Conservation (phyloP, 2,113 vertebrate genomes). For the Pundamilia nyererei region DNA sequence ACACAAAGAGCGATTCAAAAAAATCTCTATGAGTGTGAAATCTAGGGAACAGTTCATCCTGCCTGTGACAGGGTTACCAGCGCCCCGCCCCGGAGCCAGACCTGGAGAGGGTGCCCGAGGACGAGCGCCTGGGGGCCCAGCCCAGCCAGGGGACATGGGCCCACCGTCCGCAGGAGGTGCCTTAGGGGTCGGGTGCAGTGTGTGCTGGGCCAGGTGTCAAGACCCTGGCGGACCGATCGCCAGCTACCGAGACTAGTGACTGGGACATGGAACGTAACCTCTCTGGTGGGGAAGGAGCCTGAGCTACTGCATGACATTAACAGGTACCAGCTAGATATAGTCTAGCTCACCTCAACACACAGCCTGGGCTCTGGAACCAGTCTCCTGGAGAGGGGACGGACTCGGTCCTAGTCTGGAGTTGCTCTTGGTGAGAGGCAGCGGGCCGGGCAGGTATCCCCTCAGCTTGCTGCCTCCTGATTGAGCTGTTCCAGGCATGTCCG, state of each 20-base stretch:
- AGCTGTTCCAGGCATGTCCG: not conserved
- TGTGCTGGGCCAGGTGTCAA: not conserved
- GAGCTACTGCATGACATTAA: not conserved
- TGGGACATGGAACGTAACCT: not conserved
- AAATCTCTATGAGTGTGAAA: not conserved
- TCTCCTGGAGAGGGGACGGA: not conserved
- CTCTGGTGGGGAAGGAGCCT: not conserved
- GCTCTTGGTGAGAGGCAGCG: not conserved
- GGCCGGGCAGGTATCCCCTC: not conserved
- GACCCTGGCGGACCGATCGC: fast-evolving
- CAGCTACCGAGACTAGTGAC: fast-evolving
- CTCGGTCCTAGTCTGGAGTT: not conserved
- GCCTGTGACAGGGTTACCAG: not conserved
- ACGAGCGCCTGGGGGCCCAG: not conserved
- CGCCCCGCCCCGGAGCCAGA: fast-evolving
- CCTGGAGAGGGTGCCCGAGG: not conserved
- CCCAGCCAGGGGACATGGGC: fast-evolving
- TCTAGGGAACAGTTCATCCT: not conserved
- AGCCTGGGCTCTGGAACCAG: not conserved
- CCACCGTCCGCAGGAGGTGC: fast-evolving
- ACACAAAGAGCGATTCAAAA: not conserved
- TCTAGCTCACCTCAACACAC: not conserved
- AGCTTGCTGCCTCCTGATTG: not conserved
- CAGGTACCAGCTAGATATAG: not conserved
- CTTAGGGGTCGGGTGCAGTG: not conserved